A percentile compares a stretch with the other conserved stretches of the same genome.
phyloP scores from a whole-genome alignment of 2,797 vertebrate species.

The Darevskia nairensis region DNA sequence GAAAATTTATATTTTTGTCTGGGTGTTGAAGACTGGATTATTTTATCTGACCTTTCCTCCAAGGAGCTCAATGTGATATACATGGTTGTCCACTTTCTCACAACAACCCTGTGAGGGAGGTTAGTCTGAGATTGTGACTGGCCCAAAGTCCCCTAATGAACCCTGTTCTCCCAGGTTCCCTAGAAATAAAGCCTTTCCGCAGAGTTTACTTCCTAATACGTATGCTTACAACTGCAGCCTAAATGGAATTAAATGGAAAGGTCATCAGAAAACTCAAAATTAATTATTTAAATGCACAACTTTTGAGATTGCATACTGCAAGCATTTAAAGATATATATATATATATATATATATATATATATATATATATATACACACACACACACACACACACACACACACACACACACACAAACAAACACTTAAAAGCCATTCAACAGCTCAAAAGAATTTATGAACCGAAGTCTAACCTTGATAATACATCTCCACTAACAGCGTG shows the following conservation, averaged over 20 bases:
- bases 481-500: neutral
- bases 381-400: too few species aligned
- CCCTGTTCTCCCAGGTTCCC: too few species aligned
- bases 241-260: neutral
- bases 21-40: too few species aligned
- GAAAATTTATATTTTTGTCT: too few species aligned
- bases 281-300: conserved; percentile 12
- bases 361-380: too few species aligned
- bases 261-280: neutral
- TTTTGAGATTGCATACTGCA: neutral
- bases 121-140: too few species aligned
- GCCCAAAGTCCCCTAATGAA: too few species aligned
- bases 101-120: too few species aligned
- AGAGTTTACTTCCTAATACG: neutral
- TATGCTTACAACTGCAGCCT: neutral
- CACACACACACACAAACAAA: neutral
- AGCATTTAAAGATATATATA: neutral
- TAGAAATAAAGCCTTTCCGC: neutral
- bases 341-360: too few species aligned
- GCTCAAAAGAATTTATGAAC: neutral
- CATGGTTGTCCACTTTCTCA: too few species aligned
- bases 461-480: conserved; percentile 1
- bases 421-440: neutral
- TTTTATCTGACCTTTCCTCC: too few species aligned
- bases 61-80: too few species aligned